Evolutionary conservation across 37 sponge, comb jelly and placozoan genomes (phyloP), one percentile per base, ranked within the genome.

Genomic region (Spongilla lacustris): DNA sequence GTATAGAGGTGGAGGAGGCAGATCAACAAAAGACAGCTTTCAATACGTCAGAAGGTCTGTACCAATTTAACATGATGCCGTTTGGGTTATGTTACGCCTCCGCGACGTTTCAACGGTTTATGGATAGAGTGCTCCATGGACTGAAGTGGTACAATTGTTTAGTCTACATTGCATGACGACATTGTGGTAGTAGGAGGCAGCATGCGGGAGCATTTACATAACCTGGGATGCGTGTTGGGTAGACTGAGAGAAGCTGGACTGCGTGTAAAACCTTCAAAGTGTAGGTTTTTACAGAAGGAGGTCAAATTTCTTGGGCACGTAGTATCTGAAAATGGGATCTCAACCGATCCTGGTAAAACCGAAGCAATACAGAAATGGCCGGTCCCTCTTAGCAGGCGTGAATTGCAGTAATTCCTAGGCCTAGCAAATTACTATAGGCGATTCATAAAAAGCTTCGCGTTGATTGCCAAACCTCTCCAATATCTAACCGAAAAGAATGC

Each of bases 81-180:
- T 41, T n/a, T n/a, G n/a, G n/a, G n/a, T n/a, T n/a, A n/a, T n/a
- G n/a, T n/a, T 9, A 41, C 41, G 41, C 41, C 41, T 41, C 41
- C 41, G 41, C 41, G 23, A 86, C 86, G 8, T 86, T 87, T 28
- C 87, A 87, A 33, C 73, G 81, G 13, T 72, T 79, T 2, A 87
- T 87, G 87, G 81, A 87, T 50, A 27, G 32, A 35, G 81, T 80
- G 30, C 75, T 87, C 67, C 8, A 28, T 23, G 81, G 81, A 21
- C 46, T 80, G 26, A 74, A 68, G 35, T 73, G 67, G 67, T 22
- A 29, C 35, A n/a, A 58, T 26, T 70, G 87, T 28, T 67, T 76
- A 29, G 79, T 75, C 28, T 89, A 89, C 27, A 24, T 89, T 24
- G n/a, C n/a, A n/a, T n/a, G 89, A 89, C 66, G 89, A 89, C 36